Base-by-base conservation (phyloP, 2,113 vertebrate species). In the Himantopus leucocephalus region DNA sequence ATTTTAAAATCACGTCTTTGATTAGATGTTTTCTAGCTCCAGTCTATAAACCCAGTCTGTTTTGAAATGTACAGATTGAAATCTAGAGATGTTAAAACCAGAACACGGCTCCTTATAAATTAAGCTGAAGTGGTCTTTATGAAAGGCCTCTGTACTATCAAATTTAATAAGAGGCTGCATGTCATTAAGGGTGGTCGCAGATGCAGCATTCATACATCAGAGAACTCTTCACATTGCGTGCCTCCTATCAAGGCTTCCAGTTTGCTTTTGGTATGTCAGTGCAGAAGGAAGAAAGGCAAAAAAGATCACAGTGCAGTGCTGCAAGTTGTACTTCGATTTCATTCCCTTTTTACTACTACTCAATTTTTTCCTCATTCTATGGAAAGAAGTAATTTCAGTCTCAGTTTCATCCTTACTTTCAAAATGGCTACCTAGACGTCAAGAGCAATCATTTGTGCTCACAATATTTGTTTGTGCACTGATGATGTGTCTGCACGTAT, bases 271-370 rank as follows among this genome's bases (percentile, higher is more conserved):
- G 41, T 53, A 43, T 12, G 22, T 22, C 39, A 62, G 8, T 32
- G 22, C 35, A n/a, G 56, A 78, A 67, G 18, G 26, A 67, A 59
- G 9, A 45, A 74, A 0, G 12, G 23, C 6, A 59, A 53, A 88
- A 48, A 70, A 7, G 1, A 1, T n/a, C 0, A 0, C 1, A 1
- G 13, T n/a, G 21, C 17, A 83, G 15, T 17, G 29, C 37, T 41
- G 6, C 4, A 77, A 32, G 81, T 66, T 87, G n/a, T 87, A 37
- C 37, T 67, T 87, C 26, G 19, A 50, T 50, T 85, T 85, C 3
- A 41, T 47, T 81, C 17, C 23, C 41, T 73, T 63, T 21, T 62
- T 29, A 53, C 16, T 66, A 9, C 34, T 48, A 60, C 9, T 59
- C 6, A 4, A 0, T 68, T 87, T 73, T 74, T 70, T 30, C 34